These are phyloP conservation scores for Apaloderma vittatum DNA, from an alignment of 2,113 vertebrate species.

Conservation along the genomic window DNA sequence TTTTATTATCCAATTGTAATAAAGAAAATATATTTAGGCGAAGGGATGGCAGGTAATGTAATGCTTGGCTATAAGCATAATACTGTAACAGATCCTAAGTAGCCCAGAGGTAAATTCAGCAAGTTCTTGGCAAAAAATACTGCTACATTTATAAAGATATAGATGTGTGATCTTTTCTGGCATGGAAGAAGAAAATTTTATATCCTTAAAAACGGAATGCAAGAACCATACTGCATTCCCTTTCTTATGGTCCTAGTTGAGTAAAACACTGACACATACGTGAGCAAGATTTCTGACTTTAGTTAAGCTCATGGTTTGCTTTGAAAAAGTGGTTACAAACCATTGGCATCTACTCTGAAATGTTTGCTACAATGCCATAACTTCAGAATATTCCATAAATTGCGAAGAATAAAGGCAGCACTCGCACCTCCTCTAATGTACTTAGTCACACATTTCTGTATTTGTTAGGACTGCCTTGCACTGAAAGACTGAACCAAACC, in stretches of 20 bases:
- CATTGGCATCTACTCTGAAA: not conserved
- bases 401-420: not conserved
- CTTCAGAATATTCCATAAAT: conserved; percentile 18
- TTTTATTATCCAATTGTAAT: not conserved
- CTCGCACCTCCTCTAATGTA: not conserved
- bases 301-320: not conserved
- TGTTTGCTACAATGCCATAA: not conserved
- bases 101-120: not conserved
- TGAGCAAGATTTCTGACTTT: not conserved
- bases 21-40: not conserved
- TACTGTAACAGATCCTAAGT: not conserved
- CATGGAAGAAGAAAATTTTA: not conserved
- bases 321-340: not conserved
- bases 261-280: not conserved
- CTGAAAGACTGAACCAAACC: not conserved
- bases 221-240: not conserved
- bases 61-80: not conserved
- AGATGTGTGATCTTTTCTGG: not conserved
- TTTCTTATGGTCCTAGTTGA: not conserved
- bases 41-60: not conserved
- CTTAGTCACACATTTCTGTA: conserved; percentile 27
- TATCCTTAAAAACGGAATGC: not conserved
- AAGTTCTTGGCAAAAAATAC: not conserved
- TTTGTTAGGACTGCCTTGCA: not conserved
- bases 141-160: not conserved